Percentiles rank a stretch among this genome's conserved stretches.
phyloP scores from a whole-genome alignment of 2,888 invertebrate genomes.

The Tinea trinotella region DNA sequence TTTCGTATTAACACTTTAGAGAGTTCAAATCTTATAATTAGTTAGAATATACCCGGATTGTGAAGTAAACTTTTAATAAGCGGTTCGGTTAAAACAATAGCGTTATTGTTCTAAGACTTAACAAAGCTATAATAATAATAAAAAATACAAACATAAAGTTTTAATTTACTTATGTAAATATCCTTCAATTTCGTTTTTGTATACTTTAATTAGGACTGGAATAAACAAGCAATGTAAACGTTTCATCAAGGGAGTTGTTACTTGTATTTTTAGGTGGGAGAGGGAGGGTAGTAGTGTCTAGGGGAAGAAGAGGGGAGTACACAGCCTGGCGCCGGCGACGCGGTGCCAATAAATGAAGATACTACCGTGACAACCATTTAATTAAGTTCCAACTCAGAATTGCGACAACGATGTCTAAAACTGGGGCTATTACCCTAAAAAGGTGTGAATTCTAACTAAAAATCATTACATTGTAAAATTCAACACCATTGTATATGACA shows the following conservation, averaged over 20 bases:
- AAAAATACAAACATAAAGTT: neutral
- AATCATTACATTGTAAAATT: neutral
- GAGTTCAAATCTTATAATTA: neutral
- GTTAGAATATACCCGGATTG: neutral
- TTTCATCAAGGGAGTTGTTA: conserved; percentile 15
- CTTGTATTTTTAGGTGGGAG: conserved; percentile 13
- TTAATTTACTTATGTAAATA: conserved; percentile 17
- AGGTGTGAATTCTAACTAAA: neutral
- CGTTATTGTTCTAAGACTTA: conserved; percentile 1
- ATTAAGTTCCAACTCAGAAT: conserved; percentile 11
- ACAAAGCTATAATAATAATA: conserved; percentile 1
- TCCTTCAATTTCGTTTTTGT: conserved; percentile 16
- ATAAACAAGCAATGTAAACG: conserved; percentile 17
- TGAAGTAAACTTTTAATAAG: neutral
- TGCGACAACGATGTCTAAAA: conserved; percentile 1
- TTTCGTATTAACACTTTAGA: no score
- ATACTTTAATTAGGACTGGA: conserved; percentile 18
- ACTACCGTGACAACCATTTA: conserved; percentile 17
- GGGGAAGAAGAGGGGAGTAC: neutral
- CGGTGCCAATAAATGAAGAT: conserved; percentile 18
- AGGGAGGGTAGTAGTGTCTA: neutral
- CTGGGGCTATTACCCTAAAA: neutral
- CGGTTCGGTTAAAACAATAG: neutral
- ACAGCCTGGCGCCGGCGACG: conserved; percentile 13
- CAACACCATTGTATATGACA: no score